Evolutionary conservation across 2,888 invertebrate species (phyloP), one percentile per base, ranked within the genome.

Genomic region (Liopterus haemorrhoidalis): DNA sequence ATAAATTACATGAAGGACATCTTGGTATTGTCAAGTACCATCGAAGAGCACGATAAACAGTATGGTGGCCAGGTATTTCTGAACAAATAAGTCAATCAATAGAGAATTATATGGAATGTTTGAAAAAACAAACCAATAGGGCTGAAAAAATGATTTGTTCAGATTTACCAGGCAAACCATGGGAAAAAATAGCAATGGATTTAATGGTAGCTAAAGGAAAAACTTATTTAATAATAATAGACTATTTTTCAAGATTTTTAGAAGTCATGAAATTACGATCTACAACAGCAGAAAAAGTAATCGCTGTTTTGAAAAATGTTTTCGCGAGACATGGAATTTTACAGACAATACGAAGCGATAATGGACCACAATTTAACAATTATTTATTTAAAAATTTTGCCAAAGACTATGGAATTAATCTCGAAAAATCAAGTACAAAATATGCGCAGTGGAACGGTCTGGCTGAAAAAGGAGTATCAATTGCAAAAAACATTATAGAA

Each of bases 61-160:
- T 59, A 3, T 59, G 48, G 48, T 57, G 59, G 57, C 56, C 58
- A 9, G 24, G 30, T 5, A 54, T 59, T 40, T 46, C 31, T 5
- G 51, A 47, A n/a, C 44, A 59, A 27, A 53, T 56, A 15, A 35
- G 41, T 38, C 41, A 54, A 22, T 35, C 37, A 15, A 28, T 58
- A 18, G 39, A 31, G 11, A 56, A 53, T 35, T 59, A 56, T 47
- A 28, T 49, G 3, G 46, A 50, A 14, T 60, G 58, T 43, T 41
- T 54, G 22, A 54, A 27, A 28, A 53, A 38, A 8, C 11, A 22
- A 6, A 46, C 32, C 30, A 45, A 24, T 51, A 49, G 28, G 5
- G 48, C 50, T 43, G 56, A 58, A 54, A 27, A 49, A 18, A 30
- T 58, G 25, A 37, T 55, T 5, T 44, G 36, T 15, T 35, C 45